phyloP scores from a whole-genome alignment of 2,797 vertebrate genomes.

The Pelobates cultripes region DNA sequence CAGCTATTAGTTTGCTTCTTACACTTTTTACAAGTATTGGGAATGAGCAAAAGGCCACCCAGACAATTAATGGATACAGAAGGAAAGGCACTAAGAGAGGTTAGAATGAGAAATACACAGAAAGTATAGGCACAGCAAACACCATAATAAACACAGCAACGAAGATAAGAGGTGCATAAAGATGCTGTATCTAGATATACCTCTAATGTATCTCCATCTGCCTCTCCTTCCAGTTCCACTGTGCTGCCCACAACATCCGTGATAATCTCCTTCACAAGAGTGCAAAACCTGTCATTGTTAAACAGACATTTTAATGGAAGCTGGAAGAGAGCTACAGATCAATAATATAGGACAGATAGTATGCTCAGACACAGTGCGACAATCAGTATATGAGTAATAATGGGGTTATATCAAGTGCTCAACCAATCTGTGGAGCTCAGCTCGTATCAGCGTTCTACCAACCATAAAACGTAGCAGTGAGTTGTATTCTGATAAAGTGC shows the following conservation, averaged over 20 bases:
- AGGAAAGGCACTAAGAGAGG: not conserved
- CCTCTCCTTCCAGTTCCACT: slow-evolving; percentile 87
- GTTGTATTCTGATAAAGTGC: too few relatives aligned
- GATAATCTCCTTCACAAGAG: slow-evolving; percentile 91
- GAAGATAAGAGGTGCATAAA: slow-evolving; percentile 14
- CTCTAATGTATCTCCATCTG: slow-evolving; percentile 88
- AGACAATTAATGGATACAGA: not conserved
- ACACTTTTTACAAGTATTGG: not conserved
- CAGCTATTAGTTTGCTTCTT: not conserved
- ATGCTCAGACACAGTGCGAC: not conserved
- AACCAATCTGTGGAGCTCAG: not conserved
- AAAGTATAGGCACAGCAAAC: not conserved
- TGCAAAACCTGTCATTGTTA: slow-evolving; percentile 83
- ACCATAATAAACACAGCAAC: not conserved
- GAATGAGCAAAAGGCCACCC: not conserved
- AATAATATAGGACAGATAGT: not conserved
- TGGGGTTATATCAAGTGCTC: not conserved
- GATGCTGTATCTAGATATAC: slow-evolving; percentile 67
- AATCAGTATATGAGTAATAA: not conserved
- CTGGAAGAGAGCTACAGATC: not conserved
- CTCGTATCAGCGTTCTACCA: too few relatives aligned
- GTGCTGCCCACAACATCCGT: slow-evolving; percentile 79
- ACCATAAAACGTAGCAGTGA: too few relatives aligned
- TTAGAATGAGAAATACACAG: not conserved
- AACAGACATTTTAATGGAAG: slow-evolving; percentile 20